Conservation (phyloP, 2,113 vertebrate species). For the Lophotis ruficrista region DNA sequence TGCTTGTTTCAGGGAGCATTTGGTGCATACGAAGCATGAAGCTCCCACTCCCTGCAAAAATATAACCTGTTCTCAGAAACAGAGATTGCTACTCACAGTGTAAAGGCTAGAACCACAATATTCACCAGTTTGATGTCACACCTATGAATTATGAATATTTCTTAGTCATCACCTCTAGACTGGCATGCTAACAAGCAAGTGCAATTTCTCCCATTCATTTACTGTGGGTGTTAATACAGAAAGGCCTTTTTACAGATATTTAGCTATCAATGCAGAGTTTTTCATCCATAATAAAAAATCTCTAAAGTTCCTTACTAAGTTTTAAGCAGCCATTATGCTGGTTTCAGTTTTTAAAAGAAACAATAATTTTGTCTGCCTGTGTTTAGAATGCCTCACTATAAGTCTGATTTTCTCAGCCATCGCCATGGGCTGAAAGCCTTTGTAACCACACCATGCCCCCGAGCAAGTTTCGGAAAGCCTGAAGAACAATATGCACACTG, state of each 20-base stretch:
- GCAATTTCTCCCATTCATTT: slow-evolving; percentile 47
- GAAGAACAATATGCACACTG: background rate
- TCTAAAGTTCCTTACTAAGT: background rate
- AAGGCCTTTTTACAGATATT: background rate
- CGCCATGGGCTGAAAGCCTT: background rate
- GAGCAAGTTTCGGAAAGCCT: background rate
- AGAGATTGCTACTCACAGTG: background rate
- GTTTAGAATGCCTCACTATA: background rate
- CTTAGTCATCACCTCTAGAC: slow-evolving; percentile 21
- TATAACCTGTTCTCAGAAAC: background rate
- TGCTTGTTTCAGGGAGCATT: background rate
- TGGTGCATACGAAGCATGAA: accelerated
- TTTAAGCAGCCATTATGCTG: slow-evolving; percentile 4
- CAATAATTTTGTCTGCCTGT: background rate
- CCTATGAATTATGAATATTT: slow-evolving; percentile 52
- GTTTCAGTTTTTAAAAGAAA: background rate
- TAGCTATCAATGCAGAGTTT: slow-evolving; percentile 13
- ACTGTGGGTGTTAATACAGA: slow-evolving; percentile 33
- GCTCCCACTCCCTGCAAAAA: background rate
- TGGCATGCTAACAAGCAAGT: slow-evolving; percentile 10
- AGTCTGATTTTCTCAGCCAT: background rate
- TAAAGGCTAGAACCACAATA: background rate
- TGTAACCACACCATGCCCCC: background rate
- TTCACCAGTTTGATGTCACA: slow-evolving; percentile 20
- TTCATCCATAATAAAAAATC: slow-evolving; percentile 2